These are phyloP conservation scores for Ophion slaviceki DNA, from an alignment of 2,888 invertebrate species.

Conservation along the genomic window DNA sequence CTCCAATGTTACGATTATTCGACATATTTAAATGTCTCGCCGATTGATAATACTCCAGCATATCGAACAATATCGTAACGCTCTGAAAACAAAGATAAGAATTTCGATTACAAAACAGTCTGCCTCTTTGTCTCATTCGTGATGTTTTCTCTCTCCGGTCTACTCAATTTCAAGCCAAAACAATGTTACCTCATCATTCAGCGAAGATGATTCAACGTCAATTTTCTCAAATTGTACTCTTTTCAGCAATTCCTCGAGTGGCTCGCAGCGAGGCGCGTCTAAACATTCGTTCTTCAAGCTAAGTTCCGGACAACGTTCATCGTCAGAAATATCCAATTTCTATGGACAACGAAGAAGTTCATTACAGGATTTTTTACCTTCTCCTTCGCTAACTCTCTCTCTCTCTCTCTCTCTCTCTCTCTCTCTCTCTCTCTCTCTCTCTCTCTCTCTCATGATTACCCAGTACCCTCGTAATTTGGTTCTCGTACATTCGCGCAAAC, in stretches of 20 bases:
- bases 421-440: background rate
- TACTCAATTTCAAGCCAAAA: conserved; percentile 56
- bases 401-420: background rate
- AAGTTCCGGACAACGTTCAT: conserved; percentile 86
- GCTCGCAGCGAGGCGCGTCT: conserved; percentile 89
- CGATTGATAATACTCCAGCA: conserved; percentile 96
- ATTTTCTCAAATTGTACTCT: conserved; percentile 90
- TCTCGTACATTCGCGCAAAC: conserved; percentile 30
- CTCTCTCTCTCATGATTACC: conserved; percentile 22
- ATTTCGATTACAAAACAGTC: conserved; percentile 28
- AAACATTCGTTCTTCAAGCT: conserved; percentile 86
- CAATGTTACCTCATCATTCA: conserved; percentile 89
- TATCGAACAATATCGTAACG: conserved; percentile 93
- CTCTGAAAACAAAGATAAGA: conserved; percentile 72
- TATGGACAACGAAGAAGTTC: conserved; percentile 65
- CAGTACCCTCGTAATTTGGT: conserved; percentile 1
- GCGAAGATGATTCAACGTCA: conserved; percentile 88
- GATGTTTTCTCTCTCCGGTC: background rate
- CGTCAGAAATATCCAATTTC: conserved; percentile 82
- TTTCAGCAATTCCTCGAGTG: conserved; percentile 92
- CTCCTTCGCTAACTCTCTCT: background rate
- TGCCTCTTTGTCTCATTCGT: background rate
- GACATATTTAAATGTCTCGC: conserved; percentile 89
- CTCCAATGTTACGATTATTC: conserved; percentile 90
- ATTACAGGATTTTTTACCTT: conserved; percentile 15